These are phyloP conservation scores for Cotesia congregata DNA, from an alignment of 2,888 invertebrate species.

Conservation along the genomic window DNA sequence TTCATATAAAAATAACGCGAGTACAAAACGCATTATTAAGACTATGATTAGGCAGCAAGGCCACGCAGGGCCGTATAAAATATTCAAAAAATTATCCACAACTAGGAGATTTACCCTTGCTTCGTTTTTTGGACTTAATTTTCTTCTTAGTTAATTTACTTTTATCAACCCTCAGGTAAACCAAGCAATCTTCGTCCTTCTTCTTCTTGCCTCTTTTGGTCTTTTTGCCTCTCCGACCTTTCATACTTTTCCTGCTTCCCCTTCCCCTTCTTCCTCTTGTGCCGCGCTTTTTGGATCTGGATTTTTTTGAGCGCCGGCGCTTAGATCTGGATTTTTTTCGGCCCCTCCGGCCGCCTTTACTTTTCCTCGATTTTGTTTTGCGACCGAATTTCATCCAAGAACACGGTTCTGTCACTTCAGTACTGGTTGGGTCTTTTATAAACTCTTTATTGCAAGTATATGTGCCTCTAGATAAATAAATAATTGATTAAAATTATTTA, in stretches of 20 bases:
- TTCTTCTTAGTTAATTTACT: background rate
- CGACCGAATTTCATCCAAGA: conserved; percentile 12
- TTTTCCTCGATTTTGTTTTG: conserved; percentile 1
- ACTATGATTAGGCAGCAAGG: conserved; percentile 70
- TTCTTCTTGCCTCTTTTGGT: background rate
- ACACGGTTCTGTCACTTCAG: conserved; percentile 17
- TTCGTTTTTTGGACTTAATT: background rate
- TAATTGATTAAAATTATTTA: conserved; percentile 7
- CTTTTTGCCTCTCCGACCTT: background rate
- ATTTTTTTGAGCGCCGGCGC: background rate
- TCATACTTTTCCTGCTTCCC: background rate
- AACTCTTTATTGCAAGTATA: conserved; percentile 20
- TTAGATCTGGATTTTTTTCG: conserved; percentile 8
- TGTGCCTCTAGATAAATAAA: conserved; percentile 7
- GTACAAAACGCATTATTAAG: conserved; percentile 65
- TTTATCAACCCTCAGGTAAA: background rate
- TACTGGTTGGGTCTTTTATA: conserved; percentile 35
- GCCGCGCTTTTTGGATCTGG: background rate
- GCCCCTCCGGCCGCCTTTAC: conserved; percentile 8
- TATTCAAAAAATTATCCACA: conserved; percentile 3
- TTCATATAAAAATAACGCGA: background rate
- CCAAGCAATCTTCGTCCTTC: background rate
- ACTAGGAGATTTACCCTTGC: conserved; percentile 8
- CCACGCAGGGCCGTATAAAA: conserved; percentile 61
- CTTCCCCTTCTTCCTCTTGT: background rate